Percentiles rank a stretch among this genome's conserved stretches.
phyloP scores from a whole-genome alignment of 2,113 vertebrate species.

The Calyptommatus sinebrachiatus region DNA sequence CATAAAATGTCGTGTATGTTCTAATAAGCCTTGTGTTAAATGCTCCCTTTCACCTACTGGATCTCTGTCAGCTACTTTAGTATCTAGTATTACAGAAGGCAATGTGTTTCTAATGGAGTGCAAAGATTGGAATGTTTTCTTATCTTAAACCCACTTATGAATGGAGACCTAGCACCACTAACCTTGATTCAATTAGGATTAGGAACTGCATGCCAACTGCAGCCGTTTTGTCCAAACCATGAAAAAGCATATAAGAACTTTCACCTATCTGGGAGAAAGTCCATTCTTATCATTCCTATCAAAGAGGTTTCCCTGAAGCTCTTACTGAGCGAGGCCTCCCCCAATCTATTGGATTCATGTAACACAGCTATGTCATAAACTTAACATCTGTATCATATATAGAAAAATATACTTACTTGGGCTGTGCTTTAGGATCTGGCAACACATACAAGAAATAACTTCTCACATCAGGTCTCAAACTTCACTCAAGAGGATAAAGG shows the following conservation, averaged over 20 bases:
- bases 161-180: background rate
- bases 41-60: slow-evolving; percentile 34
- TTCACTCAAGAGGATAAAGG: background rate
- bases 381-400: background rate
- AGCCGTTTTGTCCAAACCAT: background rate
- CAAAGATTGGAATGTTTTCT: slow-evolving; percentile 44
- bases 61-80: background rate
- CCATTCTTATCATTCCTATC: background rate
- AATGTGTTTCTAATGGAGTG: slow-evolving; percentile 42
- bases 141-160: slow-evolving; percentile 30
- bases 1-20: slow-evolving; percentile 28
- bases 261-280: background rate
- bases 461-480: background rate
- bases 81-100: slow-evolving; percentile 29
- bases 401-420: background rate
- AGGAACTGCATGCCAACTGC: background rate
- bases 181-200: slow-evolving; percentile 32
- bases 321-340: background rate
- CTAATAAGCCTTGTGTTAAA: background rate
- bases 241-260: background rate
- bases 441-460: slow-evolving; percentile 9
- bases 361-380: background rate
- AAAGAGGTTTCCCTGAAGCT: background rate
- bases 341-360: slow-evolving; percentile 3
- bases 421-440: background rate